phyloP scores from a whole-genome alignment of 2,113 vertebrate species.

The Alligator sinensis region DNA sequence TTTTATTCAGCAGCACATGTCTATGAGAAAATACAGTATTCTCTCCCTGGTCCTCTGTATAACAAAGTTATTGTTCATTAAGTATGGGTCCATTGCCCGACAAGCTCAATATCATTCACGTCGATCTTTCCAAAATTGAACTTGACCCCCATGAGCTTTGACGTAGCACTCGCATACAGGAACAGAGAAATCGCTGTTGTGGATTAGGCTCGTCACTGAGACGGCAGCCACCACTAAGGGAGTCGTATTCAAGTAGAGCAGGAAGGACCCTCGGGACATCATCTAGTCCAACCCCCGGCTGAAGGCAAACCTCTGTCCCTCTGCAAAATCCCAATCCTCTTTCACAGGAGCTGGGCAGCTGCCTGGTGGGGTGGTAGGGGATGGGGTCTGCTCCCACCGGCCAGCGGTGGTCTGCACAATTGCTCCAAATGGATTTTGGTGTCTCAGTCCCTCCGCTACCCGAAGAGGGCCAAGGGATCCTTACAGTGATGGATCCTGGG shows the following conservation, averaged over 20 bases:
- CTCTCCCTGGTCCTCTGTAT: too few relatives aligned
- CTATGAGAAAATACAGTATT: neutral
- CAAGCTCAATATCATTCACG: neutral
- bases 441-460: neutral
- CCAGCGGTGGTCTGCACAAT: rapidly evolving
- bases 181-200: neutral
- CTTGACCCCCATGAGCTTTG: neutral
- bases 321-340: neutral
- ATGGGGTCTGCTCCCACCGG: neutral
- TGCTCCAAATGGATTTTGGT: neutral
- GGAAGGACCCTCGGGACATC: too few relatives aligned
- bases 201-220: neutral
- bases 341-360: neutral
- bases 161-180: neutral
- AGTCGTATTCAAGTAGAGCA: too few relatives aligned
- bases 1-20: too few relatives aligned
- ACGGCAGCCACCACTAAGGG: neutral
- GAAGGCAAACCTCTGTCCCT: neutral
- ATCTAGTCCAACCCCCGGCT: neutral
- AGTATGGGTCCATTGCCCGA: neutral
- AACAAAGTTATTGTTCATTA: too few relatives aligned
- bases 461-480: neutral
- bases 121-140: neutral
- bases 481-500: neutral
- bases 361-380: neutral